phyloP scores from a whole-genome alignment of 1,140 invertebrate species.

The Drosophila pachea region DNA sequence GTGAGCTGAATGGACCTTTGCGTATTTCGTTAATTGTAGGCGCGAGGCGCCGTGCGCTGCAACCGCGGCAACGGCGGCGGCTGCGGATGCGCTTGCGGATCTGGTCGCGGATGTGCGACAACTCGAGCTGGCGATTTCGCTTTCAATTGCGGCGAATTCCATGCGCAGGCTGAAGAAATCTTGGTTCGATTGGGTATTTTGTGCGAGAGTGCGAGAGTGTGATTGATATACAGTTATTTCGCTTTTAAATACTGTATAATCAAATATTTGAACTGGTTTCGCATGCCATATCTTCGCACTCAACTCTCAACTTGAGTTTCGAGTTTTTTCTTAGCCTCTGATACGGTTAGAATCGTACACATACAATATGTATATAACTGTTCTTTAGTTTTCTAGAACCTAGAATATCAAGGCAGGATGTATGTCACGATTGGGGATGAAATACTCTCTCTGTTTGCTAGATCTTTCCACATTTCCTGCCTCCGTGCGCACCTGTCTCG shows the following conservation, averaged over 20 bases:
- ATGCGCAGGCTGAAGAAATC: slow-evolving; percentile 4
- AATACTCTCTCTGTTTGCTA: background rate
- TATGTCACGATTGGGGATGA: too few relatives aligned
- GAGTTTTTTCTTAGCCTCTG: background rate
- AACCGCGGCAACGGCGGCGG: background rate
- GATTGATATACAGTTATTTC: background rate
- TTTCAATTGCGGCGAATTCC: slow-evolving; percentile 12
- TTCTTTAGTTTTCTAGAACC: background rate
- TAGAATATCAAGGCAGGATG: too few relatives aligned
- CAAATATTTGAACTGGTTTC: background rate
- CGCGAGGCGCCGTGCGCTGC: slow-evolving; percentile 9
- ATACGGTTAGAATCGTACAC: background rate
- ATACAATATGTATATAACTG: background rate
- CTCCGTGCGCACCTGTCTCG: background rate
- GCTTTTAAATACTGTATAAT: background rate
- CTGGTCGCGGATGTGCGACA: background rate
- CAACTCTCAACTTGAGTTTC: background rate
- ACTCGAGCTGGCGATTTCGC: slow-evolving; percentile 17
- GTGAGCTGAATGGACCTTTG: slow-evolving; percentile 15
- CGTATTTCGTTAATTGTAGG: slow-evolving; percentile 37
- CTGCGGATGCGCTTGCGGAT: slow-evolving; percentile 8
- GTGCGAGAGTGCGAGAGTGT: background rate
- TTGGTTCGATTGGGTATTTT: background rate
- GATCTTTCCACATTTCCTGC: too few relatives aligned
- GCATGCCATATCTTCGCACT: background rate